These are phyloP conservation scores for Neodon shergylaensis DNA, from an alignment of 2,113 vertebrate genomes.

Conservation along the genomic window DNA sequence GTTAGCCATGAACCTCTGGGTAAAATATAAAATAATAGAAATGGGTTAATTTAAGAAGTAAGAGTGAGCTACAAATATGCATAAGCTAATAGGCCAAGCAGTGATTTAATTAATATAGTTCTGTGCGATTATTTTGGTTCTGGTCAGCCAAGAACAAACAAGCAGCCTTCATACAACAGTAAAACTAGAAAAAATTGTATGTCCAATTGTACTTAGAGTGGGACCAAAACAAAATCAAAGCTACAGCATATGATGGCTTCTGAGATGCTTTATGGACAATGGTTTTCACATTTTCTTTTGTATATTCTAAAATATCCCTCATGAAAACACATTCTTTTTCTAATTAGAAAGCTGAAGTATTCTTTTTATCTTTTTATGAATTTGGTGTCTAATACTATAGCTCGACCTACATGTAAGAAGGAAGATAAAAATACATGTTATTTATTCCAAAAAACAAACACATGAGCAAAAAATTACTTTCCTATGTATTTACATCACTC, in stretches of 20 bases:
- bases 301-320: constrained; percentile 15
- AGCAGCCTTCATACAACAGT: too few relatives aligned
- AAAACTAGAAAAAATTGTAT: not conserved
- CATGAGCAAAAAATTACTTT: constrained; percentile 11
- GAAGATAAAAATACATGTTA: constrained; percentile 22
- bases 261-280: not conserved
- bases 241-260: not conserved
- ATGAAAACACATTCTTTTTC: constrained; percentile 42
- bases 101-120: too few relatives aligned
- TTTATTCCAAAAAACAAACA: constrained; percentile 30
- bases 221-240: constrained; percentile 22
- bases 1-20: too few relatives aligned
- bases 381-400: constrained; percentile 16
- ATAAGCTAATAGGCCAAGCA: too few relatives aligned
- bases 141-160: too few relatives aligned
- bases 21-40: too few relatives aligned
- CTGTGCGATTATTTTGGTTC: too few relatives aligned
- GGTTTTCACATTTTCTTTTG: not conserved
- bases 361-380: constrained; percentile 5
- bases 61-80: too few relatives aligned
- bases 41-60: too few relatives aligned
- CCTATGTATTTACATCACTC: constrained; percentile 40
- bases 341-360: constrained; percentile 16
- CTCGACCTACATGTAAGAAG: not conserved
- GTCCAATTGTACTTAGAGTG: not conserved